A percentile compares a stretch with the other conserved stretches of the same genome.
Conservation (phyloP, 2,888 invertebrate species). For the Dryobotodes eremita region DNA sequence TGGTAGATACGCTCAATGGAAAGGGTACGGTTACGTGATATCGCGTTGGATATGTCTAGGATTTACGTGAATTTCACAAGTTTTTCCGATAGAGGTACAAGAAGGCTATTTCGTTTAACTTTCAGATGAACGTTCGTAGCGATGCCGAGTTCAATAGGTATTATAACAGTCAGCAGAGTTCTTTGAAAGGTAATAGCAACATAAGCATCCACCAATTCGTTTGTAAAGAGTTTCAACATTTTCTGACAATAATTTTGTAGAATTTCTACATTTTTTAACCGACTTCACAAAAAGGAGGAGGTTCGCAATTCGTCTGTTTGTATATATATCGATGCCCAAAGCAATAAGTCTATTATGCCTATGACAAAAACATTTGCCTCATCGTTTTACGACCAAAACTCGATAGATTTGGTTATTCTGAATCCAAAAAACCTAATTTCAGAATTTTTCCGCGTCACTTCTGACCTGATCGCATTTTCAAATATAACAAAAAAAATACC, state of each 20-base stretch:
- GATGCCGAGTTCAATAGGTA: neutral
- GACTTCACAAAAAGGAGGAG: no score
- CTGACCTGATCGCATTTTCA: no score
- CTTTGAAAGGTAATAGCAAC: neutral
- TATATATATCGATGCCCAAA: no score
- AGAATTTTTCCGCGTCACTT: no score
- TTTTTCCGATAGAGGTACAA: neutral
- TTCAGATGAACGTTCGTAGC: neutral
- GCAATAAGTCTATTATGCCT: no score
- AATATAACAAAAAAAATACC: no score
- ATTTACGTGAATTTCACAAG: neutral
- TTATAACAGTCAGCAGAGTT: neutral
- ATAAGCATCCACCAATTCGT: neutral
- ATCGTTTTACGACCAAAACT: no score
- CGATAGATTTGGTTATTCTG: no score
- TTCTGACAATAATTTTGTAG: neutral
- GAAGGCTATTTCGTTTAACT: neutral
- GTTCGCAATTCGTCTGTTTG: no score
- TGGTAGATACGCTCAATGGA: slow-evolving; percentile 11
- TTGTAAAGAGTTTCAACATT: neutral
- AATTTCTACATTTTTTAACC: no score
- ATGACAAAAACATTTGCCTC: no score
- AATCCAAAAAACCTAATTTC: no score
- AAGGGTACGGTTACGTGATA: slow-evolving; percentile 22
- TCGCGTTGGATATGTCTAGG: slow-evolving; percentile 14